These are phyloP conservation scores for Cecidostiba fungosa DNA, from an alignment of 2,888 invertebrate species.

Conservation along the genomic window DNA sequence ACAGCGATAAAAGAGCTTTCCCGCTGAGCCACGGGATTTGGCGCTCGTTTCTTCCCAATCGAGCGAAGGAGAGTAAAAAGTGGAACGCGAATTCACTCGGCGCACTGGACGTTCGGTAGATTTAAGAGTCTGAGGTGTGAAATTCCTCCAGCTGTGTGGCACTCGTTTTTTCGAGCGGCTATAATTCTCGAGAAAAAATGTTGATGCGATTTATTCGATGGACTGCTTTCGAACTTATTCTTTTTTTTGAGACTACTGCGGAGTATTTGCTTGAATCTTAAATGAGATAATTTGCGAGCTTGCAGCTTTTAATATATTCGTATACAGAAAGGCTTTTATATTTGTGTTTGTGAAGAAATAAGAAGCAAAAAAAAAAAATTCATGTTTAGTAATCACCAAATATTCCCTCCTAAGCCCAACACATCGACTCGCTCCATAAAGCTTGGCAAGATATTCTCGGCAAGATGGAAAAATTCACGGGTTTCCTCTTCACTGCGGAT, in stretches of 20 bases:
- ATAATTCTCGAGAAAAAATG: neutral
- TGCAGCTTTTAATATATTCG: too few relatives aligned
- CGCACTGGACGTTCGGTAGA: neutral
- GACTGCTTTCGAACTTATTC: neutral
- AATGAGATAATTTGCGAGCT: neutral
- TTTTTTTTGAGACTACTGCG: too few relatives aligned
- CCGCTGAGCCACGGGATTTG: neutral
- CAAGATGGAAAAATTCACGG: neutral
- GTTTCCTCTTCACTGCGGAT: neutral
- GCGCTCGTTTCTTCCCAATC: slow-evolving; percentile 32
- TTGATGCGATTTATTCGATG: neutral
- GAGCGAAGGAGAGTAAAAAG: slow-evolving; percentile 15
- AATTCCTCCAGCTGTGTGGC: neutral
- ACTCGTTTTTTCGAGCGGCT: neutral
- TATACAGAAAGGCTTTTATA: too few relatives aligned
- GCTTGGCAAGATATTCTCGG: neutral
- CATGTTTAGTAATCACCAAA: too few relatives aligned
- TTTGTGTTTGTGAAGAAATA: too few relatives aligned
- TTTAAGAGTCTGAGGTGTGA: slow-evolving; percentile 13
- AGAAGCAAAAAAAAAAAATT: too few relatives aligned
- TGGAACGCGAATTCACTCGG: neutral
- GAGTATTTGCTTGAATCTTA: neutral
- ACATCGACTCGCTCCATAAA: neutral
- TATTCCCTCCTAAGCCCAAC: neutral
- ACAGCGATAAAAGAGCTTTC: neutral